Conservation (phyloP, 30 jellyfish, hydroid and myxozoan genomes). For the Chironex yamaguchii region DNA sequence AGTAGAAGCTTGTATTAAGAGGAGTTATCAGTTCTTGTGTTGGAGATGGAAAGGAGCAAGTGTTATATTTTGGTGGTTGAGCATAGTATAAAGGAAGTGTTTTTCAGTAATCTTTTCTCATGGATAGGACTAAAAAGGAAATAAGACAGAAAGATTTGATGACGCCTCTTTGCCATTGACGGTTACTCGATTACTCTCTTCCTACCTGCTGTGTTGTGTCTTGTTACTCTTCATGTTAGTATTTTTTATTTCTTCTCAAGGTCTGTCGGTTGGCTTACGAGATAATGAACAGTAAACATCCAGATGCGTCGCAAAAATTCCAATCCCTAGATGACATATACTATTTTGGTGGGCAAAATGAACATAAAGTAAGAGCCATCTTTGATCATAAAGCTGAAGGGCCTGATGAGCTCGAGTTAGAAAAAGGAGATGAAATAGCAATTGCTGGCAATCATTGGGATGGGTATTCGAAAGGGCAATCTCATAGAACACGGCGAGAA, state of each 20-base stretch:
- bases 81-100: no score
- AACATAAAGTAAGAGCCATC: constrained; percentile 79
- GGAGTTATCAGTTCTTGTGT: no score
- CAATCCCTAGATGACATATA: constrained; percentile 96
- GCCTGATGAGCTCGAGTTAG: constrained; percentile 69
- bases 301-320: constrained; percentile 89
- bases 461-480: constrained; percentile 94
- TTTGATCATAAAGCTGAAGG: constrained; percentile 78
- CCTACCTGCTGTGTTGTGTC: no score
- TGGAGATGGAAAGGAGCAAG: no score
- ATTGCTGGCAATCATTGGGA: constrained; percentile 99
- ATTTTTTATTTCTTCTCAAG: constrained; percentile 44
- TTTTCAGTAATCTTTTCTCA: no score
- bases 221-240: no score
- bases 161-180: no score
- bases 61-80: no score
- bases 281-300: constrained; percentile 92
- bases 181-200: no score
- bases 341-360: constrained; percentile 97
- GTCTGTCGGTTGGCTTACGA: constrained; percentile 99
- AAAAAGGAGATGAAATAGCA: constrained; percentile 87
- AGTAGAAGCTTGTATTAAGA: no score
- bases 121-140: no score
- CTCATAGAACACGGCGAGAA: constrained; percentile 59
- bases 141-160: no score